phyloP scores from a whole-genome alignment of 2,888 invertebrate genomes.

The Pimpla rufipes region DNA sequence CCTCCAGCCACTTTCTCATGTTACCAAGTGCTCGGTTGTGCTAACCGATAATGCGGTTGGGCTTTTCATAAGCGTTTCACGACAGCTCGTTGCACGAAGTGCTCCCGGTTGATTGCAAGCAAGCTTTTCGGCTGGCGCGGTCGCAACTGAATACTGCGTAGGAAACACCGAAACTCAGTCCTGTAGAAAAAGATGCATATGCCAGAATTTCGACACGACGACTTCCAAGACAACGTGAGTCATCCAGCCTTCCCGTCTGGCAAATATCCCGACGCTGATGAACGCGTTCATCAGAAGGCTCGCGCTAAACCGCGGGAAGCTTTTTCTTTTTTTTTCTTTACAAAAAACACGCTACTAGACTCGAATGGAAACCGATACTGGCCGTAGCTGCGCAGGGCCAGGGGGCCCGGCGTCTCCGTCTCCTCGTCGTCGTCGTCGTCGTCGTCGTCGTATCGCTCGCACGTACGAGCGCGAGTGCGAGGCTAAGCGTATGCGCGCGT shows the following conservation, averaged over 20 bases:
- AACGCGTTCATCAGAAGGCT: neutral
- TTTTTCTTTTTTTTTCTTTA: no score
- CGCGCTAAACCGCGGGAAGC: neutral
- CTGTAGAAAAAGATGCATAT: neutral
- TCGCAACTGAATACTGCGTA: no score
- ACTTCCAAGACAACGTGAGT: neutral
- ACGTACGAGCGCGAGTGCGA: constrained; percentile 45
- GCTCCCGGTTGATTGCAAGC: no score
- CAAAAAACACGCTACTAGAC: constrained; percentile 6
- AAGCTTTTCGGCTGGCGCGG: no score
- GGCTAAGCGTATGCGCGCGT: constrained; percentile 44
- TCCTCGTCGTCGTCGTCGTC: constrained; percentile 35
- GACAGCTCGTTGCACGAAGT: no score
- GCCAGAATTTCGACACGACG: neutral
- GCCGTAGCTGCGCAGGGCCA: constrained; percentile 32
- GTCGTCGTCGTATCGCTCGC: constrained; percentile 40
- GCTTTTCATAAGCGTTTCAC: no score
- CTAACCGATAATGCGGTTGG: no score
- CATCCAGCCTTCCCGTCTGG: neutral
- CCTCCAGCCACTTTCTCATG: no score
- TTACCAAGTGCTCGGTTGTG: no score
- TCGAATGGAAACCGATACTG: constrained; percentile 43
- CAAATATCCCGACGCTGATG: neutral
- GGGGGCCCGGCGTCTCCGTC: constrained; percentile 29
- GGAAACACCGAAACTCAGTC: neutral